Evolutionary conservation across 2,113 vertebrate genomes (phyloP).

Genomic region (Melanerpes formicivorus): DNA sequence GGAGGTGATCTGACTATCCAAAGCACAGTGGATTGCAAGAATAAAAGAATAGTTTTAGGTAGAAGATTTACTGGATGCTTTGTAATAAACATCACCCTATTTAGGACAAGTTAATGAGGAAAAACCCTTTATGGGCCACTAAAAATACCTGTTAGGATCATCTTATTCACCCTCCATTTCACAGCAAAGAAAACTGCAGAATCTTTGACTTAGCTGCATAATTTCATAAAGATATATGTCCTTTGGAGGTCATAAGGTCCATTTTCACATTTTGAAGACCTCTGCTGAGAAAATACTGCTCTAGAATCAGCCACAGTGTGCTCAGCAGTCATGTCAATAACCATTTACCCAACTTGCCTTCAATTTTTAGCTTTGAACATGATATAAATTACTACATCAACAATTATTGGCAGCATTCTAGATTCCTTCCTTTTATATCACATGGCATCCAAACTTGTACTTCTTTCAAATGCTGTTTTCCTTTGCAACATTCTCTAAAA

Average conservation of each 20-base stretch:
- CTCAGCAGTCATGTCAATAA: not conserved
- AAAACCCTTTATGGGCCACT: not conserved
- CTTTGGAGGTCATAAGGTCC: not conserved
- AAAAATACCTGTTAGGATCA: not conserved
- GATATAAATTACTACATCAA: not conserved
- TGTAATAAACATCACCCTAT: not conserved
- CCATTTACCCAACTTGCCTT: not conserved
- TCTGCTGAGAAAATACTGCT: not conserved
- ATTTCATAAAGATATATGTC: not conserved
- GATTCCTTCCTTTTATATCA: not conserved
- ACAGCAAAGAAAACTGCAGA: not conserved
- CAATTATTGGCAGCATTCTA: not conserved
- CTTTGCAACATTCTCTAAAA: not conserved
- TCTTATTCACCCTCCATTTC: not conserved
- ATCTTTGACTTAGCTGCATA: not conserved
- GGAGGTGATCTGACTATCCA: not conserved
- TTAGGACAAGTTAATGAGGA: not conserved
- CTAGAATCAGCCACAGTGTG: not conserved
- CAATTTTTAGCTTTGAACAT: not conserved
- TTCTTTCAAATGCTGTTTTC: not conserved
- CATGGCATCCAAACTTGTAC: not conserved
- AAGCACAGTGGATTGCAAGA: accelerated
- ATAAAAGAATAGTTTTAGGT: not conserved
- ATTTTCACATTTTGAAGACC: not conserved
- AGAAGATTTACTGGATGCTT: not conserved